Evolutionary conservation across 1,140 invertebrate genomes (phyloP).

Genomic region (Mamestra configurata): DNA sequence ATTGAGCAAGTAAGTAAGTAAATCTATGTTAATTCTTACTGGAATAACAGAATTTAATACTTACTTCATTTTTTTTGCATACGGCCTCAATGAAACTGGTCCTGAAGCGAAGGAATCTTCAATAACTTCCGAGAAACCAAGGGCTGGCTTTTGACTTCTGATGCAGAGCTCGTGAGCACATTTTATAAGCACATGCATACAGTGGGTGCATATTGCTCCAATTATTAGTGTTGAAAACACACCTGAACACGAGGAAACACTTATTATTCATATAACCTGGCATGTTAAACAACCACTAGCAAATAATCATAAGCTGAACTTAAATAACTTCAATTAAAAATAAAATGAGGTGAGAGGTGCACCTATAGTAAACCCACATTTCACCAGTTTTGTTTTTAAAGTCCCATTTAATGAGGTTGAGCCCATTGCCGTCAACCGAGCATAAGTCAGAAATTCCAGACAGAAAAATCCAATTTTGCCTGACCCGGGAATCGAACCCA

Average conservation of each 20-base stretch:
- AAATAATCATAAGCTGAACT: too few relatives aligned
- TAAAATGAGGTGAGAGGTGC: too few relatives aligned
- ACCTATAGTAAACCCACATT: too few relatives aligned
- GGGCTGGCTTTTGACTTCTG: conserved; percentile 89
- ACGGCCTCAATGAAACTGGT: conserved; percentile 89
- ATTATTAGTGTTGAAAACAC: conserved; percentile 92
- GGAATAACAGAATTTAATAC: conserved; percentile 35
- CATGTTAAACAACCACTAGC: background rate
- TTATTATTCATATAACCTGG: background rate
- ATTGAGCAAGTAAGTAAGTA: background rate
- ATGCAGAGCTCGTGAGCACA: conserved; percentile 92
- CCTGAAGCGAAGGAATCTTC: conserved; percentile 92
- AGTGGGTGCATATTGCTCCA: conserved; percentile 94
- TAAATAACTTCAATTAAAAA: too few relatives aligned
- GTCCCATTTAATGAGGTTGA: too few relatives aligned
- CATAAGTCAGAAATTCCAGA: too few relatives aligned
- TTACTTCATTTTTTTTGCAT: conserved; percentile 90
- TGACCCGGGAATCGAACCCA: too few relatives aligned
- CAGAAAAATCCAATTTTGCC: too few relatives aligned
- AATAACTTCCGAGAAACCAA: conserved; percentile 93
- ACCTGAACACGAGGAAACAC: conserved; percentile 68
- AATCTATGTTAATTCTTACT: background rate
- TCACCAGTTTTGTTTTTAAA: too few relatives aligned
- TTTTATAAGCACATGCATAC: conserved; percentile 95
- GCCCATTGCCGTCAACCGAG: too few relatives aligned